A percentile compares a stretch with the other conserved stretches of the same genome.
These are phyloP conservation scores for Periophthalmus modestus DNA, from an alignment of 2,113 vertebrate genomes.

Conservation along the genomic window DNA sequence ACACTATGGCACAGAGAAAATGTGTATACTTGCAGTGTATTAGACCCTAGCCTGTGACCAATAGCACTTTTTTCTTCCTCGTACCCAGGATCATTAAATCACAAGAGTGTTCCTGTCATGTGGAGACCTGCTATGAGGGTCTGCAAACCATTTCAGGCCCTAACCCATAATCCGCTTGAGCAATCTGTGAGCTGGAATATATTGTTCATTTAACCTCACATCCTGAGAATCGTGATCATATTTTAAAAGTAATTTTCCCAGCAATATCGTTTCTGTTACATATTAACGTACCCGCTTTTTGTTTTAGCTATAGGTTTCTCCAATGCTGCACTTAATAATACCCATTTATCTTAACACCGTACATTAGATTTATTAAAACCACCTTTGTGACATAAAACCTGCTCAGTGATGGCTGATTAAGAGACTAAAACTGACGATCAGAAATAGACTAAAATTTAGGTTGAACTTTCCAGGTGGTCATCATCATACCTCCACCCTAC, in stretches of 20 bases:
- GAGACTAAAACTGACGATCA: background rate
- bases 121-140: slow-evolving; percentile 52
- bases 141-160: slow-evolving; percentile 63
- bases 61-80: slow-evolving; percentile 48
- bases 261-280: slow-evolving; percentile 51
- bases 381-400: background rate
- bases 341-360: slow-evolving; percentile 15
- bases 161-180: slow-evolving; percentile 57
- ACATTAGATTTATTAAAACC: slow-evolving; percentile 20
- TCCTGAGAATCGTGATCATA: slow-evolving; percentile 59
- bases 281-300: slow-evolving; percentile 45
- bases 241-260: slow-evolving; percentile 52
- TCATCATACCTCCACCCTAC: slow-evolving; percentile 48
- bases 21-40: slow-evolving; percentile 13
- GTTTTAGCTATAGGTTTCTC: slow-evolving; percentile 43
- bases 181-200: slow-evolving; percentile 70
- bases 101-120: slow-evolving; percentile 58
- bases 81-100: slow-evolving; percentile 67
- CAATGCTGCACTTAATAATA: slow-evolving; percentile 15
- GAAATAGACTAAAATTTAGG: background rate
- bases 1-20: slow-evolving; percentile 47
- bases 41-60: slow-evolving; percentile 54
- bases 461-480: slow-evolving; percentile 56
- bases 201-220: slow-evolving; percentile 66
- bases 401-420: background rate